A percentile compares a stretch with the other conserved stretches of the same genome.
phyloP scores from a whole-genome alignment of 2,797 vertebrate species.

The Microctenopoma steveboyesi region DNA sequence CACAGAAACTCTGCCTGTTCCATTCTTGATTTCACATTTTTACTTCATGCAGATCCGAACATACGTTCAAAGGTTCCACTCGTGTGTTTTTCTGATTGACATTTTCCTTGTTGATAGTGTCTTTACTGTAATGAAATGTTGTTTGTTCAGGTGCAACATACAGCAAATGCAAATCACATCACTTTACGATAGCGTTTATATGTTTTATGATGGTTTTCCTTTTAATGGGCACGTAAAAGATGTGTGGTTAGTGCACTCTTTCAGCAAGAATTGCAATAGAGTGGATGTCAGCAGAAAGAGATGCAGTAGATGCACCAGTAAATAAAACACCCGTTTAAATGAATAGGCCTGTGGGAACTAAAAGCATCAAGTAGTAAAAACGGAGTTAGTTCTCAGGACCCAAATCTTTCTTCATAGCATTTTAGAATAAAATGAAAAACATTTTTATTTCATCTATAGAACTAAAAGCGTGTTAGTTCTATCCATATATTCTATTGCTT shows the following conservation, averaged over 20 bases:
- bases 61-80: not conserved
- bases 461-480: not conserved
- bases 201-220: too few species aligned
- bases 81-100: not conserved
- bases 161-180: not conserved
- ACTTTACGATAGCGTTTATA: too few species aligned
- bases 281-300: too few species aligned
- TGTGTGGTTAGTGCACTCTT: too few species aligned
- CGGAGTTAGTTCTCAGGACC: too few species aligned
- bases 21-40: conserved; percentile 2
- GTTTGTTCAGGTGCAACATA: not conserved
- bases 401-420: not conserved
- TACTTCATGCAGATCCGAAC: not conserved
- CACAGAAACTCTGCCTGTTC: not conserved
- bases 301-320: too few species aligned
- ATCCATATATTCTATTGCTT: too few species aligned
- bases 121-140: too few species aligned
- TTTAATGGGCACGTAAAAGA: too few species aligned
- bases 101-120: not conserved
- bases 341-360: not conserved
- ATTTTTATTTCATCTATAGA: not conserved
- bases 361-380: too few species aligned
- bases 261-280: too few species aligned
- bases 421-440: not conserved
- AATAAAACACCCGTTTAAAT: too few species aligned